A percentile compares a stretch with the other conserved stretches of the same genome.
Evolutionary conservation across 2,888 invertebrate species (phyloP).

Genomic region (Drosophila robusta): DNA sequence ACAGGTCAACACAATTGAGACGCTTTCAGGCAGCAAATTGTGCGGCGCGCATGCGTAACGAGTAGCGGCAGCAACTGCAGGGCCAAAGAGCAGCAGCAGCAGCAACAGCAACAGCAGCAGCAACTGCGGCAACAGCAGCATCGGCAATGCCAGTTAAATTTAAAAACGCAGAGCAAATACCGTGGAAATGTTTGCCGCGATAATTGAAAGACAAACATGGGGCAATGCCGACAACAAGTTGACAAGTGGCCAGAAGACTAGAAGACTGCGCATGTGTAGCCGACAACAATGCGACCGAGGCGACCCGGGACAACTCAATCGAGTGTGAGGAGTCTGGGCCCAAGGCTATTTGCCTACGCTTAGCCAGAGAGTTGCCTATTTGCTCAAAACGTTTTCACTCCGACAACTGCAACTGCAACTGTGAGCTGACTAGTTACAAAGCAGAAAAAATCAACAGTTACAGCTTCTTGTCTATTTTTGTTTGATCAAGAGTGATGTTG

Average conservation of each 20-base stretch:
- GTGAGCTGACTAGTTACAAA: constrained; percentile 13
- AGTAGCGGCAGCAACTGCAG: constrained; percentile 29
- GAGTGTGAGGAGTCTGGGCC: constrained; percentile 24
- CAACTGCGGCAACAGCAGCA: constrained; percentile 13
- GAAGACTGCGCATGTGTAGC: constrained; percentile 67
- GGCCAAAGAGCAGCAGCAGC: background rate
- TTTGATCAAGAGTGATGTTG: constrained; percentile 66
- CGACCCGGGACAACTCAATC: constrained; percentile 60
- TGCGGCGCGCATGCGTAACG: constrained; percentile 74
- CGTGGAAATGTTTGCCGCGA: constrained; percentile 59
- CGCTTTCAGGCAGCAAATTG: constrained; percentile 75
- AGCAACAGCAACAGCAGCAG: constrained; percentile 16
- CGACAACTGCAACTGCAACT: constrained; percentile 48
- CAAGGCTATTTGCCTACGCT: constrained; percentile 46
- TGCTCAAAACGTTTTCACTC: constrained; percentile 67
- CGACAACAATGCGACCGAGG: constrained; percentile 49
- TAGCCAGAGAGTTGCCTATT: constrained; percentile 43
- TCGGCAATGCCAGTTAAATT: constrained; percentile 56
- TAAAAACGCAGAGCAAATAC: constrained; percentile 65
- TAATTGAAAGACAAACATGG: constrained; percentile 73
- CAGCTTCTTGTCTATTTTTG: constrained; percentile 72
- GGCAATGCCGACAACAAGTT: constrained; percentile 41
- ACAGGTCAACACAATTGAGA: constrained; percentile 68
- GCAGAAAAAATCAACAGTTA: constrained; percentile 46
- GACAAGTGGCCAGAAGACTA: constrained; percentile 41